Evolutionary conservation across 2,113 vertebrate genomes (phyloP).

Genomic region (Chloroceryle aenea): DNA sequence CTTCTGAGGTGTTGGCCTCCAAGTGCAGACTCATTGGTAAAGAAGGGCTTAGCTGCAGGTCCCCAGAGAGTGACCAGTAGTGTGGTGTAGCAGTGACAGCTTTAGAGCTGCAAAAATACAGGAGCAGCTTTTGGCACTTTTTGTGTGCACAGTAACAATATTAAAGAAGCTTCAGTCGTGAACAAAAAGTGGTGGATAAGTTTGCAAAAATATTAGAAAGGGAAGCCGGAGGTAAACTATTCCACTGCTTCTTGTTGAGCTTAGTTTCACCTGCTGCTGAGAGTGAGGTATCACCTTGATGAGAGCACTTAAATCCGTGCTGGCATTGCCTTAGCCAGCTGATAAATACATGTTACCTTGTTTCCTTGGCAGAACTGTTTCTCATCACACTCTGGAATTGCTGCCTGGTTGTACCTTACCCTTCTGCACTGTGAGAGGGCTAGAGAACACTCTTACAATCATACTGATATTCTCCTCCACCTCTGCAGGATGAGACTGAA

Average conservation of each 20-base stretch:
- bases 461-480: not conserved
- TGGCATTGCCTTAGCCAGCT: not conserved
- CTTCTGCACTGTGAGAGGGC: not conserved
- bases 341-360: not conserved
- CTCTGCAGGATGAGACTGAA: slow-evolving; percentile 81
- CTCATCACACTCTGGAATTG: not conserved
- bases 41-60: not conserved
- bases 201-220: not conserved
- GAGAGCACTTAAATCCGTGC: not conserved
- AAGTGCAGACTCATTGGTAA: not conserved
- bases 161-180: not conserved
- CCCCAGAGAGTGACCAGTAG: not conserved
- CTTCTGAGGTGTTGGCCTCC: not conserved
- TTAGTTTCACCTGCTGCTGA: not conserved
- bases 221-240: not conserved
- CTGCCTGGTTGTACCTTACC: not conserved
- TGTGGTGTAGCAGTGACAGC: not conserved
- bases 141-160: not conserved
- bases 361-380: not conserved
- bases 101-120: not conserved
- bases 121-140: not conserved
- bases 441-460: not conserved
- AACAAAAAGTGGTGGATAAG: not conserved
- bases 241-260: not conserved
- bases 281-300: not conserved